These are phyloP conservation scores for Tragelaphus buxtoni DNA, from an alignment of 2,113 vertebrate species.

Conservation along the genomic window DNA sequence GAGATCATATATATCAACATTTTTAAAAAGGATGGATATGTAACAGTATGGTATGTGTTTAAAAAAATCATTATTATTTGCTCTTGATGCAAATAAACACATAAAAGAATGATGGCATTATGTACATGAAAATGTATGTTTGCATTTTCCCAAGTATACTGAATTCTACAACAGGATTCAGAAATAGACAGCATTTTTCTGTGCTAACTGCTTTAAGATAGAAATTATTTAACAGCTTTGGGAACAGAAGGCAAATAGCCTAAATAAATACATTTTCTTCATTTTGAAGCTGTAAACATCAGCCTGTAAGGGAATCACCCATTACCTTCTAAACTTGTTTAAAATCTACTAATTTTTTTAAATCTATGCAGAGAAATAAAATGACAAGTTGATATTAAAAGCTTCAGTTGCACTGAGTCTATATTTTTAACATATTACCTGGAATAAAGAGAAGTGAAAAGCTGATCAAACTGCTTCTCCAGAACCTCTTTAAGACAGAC, in stretches of 20 bases:
- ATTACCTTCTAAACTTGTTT: neutral
- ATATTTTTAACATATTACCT: conserved; percentile 72
- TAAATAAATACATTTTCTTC: neutral
- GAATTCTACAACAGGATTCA: neutral
- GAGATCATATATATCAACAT: neutral
- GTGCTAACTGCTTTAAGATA: conserved; percentile 14
- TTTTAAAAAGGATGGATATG: neutral
- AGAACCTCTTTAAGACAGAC: conserved; percentile 56
- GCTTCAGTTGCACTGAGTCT: conserved; percentile 12
- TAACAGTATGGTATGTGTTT: neutral
- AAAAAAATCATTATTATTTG: neutral
- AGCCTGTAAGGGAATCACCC: neutral
- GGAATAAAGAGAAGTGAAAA: conserved; percentile 73
- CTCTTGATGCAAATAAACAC: conserved; percentile 23
- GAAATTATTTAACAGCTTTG: neutral
- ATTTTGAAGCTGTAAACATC: conserved; percentile 15
- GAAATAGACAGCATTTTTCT: neutral
- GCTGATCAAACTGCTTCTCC: conserved; percentile 71
- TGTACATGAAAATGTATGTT: neutral
- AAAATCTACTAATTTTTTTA: conserved; percentile 7
- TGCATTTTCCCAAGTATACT: neutral
- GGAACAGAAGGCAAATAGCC: neutral
- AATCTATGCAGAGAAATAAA: conserved; percentile 1
- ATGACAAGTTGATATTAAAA: conserved; percentile 23
- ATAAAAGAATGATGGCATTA: neutral